phyloP scores from a whole-genome alignment of 2,797 vertebrate species.

The Enoplosus armatus region DNA sequence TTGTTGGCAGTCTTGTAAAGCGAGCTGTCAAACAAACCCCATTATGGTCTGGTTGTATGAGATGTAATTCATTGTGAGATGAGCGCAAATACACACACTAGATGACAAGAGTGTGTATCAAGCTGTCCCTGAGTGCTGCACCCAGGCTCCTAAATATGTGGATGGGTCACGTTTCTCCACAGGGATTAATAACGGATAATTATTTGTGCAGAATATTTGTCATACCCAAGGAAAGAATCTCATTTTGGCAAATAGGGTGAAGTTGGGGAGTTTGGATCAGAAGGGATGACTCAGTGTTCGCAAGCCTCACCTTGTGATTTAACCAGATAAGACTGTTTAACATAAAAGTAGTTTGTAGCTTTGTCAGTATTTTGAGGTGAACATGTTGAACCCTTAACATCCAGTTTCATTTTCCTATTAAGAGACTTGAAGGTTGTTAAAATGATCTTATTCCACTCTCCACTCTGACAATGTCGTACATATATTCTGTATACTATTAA shows the following conservation, averaged over 20 bases:
- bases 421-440: neutral
- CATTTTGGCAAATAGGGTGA: neutral
- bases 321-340: no score
- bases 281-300: neutral
- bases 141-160: neutral
- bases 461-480: no score
- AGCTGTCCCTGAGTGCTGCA: neutral
- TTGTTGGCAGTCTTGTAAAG: slow-evolving; percentile 13
- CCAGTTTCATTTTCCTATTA: neutral
- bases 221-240: neutral
- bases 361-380: neutral
- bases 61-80: neutral
- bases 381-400: neutral
- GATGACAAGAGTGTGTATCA: neutral
- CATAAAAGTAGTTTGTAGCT: neutral
- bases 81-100: neutral
- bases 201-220: neutral
- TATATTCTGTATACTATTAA: neutral
- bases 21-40: slow-evolving; percentile 4
- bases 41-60: slow-evolving; percentile 18
- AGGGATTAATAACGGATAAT: slow-evolving; percentile 4
- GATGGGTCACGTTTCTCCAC: slow-evolving; percentile 1
- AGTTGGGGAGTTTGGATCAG: neutral
- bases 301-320: neutral
- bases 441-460: no score